Conservation (phyloP, 2,888 invertebrate species). For the Volucella inflata region DNA sequence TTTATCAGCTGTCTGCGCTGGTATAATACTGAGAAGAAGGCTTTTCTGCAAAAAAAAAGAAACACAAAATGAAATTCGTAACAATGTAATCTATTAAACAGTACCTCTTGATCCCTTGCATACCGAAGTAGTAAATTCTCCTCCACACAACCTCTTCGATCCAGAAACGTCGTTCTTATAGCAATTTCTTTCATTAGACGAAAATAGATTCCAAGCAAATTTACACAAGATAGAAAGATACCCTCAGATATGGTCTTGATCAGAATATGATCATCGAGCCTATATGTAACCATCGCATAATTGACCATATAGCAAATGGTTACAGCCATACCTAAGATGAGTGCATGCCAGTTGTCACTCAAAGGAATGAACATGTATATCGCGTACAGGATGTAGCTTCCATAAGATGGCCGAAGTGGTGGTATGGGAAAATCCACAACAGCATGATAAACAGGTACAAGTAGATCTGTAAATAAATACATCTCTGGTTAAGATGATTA, state of each 20-base stretch:
- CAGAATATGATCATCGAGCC: conserved; percentile 82
- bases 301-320: conserved; percentile 87
- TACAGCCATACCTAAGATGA: conserved; percentile 88
- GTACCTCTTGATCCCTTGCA: conserved; percentile 93
- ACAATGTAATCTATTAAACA: conserved; percentile 14
- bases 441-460: conserved; percentile 87
- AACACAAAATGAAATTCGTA: conserved; percentile 10
- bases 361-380: conserved; percentile 94
- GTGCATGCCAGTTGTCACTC: conserved; percentile 88
- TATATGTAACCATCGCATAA: conserved; percentile 86
- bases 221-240: conserved; percentile 86
- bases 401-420: conserved; percentile 88
- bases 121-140: conserved; percentile 92
- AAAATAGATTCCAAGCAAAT: conserved; percentile 93
- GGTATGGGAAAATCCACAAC: conserved; percentile 83
- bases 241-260: conserved; percentile 86
- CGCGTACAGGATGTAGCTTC: conserved; percentile 89
- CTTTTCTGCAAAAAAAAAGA: conserved; percentile 90
- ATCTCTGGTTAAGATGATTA: neutral
- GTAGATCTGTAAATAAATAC: conserved; percentile 85
- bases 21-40: conserved; percentile 93
- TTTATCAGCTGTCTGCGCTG: conserved; percentile 90
- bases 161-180: conserved; percentile 93
- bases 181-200: conserved; percentile 94
- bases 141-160: conserved; percentile 93